A percentile compares a stretch with the other conserved stretches of the same genome.
Evolutionary conservation across 1,140 invertebrate species (phyloP).

Genomic region (Panonychus citri): DNA sequence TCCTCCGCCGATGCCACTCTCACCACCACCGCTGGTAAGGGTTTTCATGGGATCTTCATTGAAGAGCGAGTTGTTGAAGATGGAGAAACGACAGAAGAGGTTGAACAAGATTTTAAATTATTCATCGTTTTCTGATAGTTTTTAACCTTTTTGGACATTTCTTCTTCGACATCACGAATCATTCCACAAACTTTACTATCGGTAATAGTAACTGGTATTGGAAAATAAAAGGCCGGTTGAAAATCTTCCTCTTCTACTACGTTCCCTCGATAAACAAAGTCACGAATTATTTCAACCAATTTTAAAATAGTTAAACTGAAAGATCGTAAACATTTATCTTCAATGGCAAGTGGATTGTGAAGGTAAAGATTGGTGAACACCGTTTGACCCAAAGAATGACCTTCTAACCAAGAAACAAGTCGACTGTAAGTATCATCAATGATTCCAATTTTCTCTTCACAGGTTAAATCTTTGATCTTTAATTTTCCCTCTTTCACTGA

Average conservation of each 20-base stretch:
- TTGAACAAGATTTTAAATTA: neutral
- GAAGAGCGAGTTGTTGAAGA: neutral
- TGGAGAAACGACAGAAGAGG: neutral
- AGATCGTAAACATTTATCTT: conserved; percentile 54
- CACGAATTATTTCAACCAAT: conserved; percentile 66
- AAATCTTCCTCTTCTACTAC: conserved; percentile 59
- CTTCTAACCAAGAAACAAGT: conserved; percentile 74
- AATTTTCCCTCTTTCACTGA: conserved; percentile 33
- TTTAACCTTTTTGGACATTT: conserved; percentile 19
- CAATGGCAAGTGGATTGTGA: conserved; percentile 62
- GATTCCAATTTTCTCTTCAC: conserved; percentile 38
- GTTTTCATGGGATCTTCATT: neutral
- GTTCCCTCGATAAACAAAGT: conserved; percentile 27
- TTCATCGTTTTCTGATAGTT: neutral
- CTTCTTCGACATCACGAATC: conserved; percentile 76
- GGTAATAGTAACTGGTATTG: conserved; percentile 48
- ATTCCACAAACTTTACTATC: conserved; percentile 54
- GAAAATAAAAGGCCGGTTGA: conserved; percentile 69
- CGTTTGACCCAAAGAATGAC: conserved; percentile 84
- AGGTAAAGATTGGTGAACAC: conserved; percentile 90
- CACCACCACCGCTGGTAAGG: neutral
- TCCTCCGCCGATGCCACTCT: neutral
- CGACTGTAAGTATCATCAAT: conserved; percentile 80
- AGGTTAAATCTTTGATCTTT: conserved; percentile 42
- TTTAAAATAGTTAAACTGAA: conserved; percentile 74